Evolutionary conservation across 2,113 vertebrate genomes (phyloP), one percentile per base, ranked within the genome.

Genomic region (Sisor rabdophorus): DNA sequence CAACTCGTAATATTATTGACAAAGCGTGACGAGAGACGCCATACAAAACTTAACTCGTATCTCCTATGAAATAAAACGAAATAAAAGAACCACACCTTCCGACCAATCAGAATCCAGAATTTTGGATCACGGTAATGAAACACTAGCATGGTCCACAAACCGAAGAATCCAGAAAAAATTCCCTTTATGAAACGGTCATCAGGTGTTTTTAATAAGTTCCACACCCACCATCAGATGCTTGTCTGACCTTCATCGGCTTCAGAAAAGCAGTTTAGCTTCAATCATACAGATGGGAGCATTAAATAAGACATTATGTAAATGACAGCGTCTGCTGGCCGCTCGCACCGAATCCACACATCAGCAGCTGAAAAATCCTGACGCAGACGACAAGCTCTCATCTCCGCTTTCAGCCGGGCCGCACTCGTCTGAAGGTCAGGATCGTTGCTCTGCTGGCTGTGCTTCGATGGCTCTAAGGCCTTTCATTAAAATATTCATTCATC

Each of bases 331-430:
- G 60, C 32, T 19, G 59, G 24, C 36, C 11, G 36, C 40, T n/a
- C 53, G 55, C 47, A 68, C 52, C n/a, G 16, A 76, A 80, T 76
- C 52, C 44, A 71, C 53, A 72, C 53, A 77, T 59, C 53, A 54
- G 52, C 55, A 52, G 58, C 36, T 16, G n/a, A 17, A 52, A 80
- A 76, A 65, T 65, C 30, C 52, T 55, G 75, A 72, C 56, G 71
- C 40, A 36, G 50, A 74, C 36, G 59, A 76, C 40, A 36, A 24
- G 19, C 16, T 70, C 32, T 63, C 48, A 52, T 24, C 59, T 78
- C 56, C 58, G 22, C 44, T 70, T 55, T 48, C 50, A 48, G 24
- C 32, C 58, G 11, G 52, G 20, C 48, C 20, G n/a, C n/a, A n/a
- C 56, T 55, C 11, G 58, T 69, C 64, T 73, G 70, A 47, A 61